Evolutionary conservation across 1,140 invertebrate genomes (phyloP).

Genomic region (Cotesia typhae): DNA sequence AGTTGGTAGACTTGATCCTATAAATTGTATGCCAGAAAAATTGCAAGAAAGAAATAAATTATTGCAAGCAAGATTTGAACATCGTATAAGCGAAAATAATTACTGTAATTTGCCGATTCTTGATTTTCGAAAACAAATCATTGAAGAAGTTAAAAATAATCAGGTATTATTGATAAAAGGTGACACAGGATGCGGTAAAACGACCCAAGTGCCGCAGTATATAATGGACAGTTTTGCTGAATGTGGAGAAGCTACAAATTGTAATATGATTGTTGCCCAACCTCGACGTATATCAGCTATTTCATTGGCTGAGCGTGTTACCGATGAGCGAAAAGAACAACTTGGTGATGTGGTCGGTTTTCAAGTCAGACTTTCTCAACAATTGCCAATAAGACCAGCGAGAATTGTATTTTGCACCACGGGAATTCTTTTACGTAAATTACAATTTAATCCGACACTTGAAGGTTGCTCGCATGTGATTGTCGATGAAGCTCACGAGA

Average conservation of each 20-base stretch:
- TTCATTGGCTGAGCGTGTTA: slow-evolving; percentile 85
- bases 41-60: slow-evolving; percentile 26
- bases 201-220: slow-evolving; percentile 91
- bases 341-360: slow-evolving; percentile 82
- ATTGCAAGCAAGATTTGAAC: slow-evolving; percentile 16
- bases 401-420: slow-evolving; percentile 78
- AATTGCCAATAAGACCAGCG: slow-evolving; percentile 53
- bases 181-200: slow-evolving; percentile 90
- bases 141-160: slow-evolving; percentile 48
- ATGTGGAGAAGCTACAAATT: slow-evolving; percentile 56
- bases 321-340: slow-evolving; percentile 80
- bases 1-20: slow-evolving; percentile 31
- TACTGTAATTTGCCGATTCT: slow-evolving; percentile 26
- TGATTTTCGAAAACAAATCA: slow-evolving; percentile 41
- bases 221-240: slow-evolving; percentile 78
- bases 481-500: slow-evolving; percentile 82
- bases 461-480: slow-evolving; percentile 74
- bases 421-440: slow-evolving; percentile 76
- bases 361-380: slow-evolving; percentile 41
- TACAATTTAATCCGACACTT: slow-evolving; percentile 67
- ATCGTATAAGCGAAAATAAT: neutral
- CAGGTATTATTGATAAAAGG: slow-evolving; percentile 82
- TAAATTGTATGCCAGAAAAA: neutral
- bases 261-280: slow-evolving; percentile 88
- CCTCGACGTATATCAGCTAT: slow-evolving; percentile 91